Evolutionary conservation across 2,888 invertebrate species (phyloP).

Genomic region (Eupelmus urozonus): DNA sequence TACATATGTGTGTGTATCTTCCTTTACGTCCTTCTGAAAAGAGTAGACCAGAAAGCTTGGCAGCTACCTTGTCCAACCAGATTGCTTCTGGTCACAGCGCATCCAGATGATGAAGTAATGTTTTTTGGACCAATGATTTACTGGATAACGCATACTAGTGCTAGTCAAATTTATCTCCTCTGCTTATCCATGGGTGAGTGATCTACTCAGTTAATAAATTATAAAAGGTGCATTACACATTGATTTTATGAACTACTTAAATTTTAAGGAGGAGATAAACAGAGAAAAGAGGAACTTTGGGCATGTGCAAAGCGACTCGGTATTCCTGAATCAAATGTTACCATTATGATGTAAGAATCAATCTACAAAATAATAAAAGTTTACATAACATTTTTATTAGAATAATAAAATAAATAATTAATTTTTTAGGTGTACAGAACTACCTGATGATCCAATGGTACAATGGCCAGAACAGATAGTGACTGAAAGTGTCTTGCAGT

Average conservation of each 20-base stretch:
- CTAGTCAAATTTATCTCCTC: slow-evolving; percentile 86
- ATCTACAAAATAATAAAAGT: background rate
- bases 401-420: background rate
- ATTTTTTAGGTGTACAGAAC: slow-evolving; percentile 81
- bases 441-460: slow-evolving; percentile 87
- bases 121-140: slow-evolving; percentile 96
- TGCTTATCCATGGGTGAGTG: slow-evolving; percentile 89
- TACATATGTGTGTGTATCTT: slow-evolving; percentile 72
- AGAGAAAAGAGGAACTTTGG: slow-evolving; percentile 89
- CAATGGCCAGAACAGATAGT: slow-evolving; percentile 86
- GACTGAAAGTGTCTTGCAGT: slow-evolving; percentile 82
- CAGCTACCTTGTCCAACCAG: slow-evolving; percentile 77
- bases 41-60: slow-evolving; percentile 72
- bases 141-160: slow-evolving; percentile 81
- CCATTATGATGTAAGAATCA: slow-evolving; percentile 78
- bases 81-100: slow-evolving; percentile 91
- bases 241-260: slow-evolving; percentile 16
- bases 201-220: background rate
- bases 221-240: too few species aligned
- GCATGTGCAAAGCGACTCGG: slow-evolving; percentile 89
- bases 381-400: too few species aligned
- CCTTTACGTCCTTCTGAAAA: slow-evolving; percentile 71
- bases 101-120: slow-evolving; percentile 99
- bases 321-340: slow-evolving; percentile 87
- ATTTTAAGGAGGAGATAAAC: slow-evolving; percentile 71